Base-by-base conservation (phyloP, 2,113 vertebrate species). In the Phrynocephalus versicolor region DNA sequence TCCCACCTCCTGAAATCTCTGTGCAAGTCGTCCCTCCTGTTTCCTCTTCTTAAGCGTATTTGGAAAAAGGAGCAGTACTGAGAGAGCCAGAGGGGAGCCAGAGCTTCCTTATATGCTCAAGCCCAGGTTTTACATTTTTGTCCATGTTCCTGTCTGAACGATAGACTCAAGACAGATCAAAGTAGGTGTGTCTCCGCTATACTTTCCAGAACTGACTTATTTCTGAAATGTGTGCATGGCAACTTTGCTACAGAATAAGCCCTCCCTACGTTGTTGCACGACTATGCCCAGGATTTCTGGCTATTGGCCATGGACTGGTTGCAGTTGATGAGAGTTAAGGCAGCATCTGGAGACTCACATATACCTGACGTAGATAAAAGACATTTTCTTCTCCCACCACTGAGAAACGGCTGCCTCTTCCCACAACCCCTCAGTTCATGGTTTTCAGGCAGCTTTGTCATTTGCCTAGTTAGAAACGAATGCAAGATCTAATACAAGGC, bases 1-100 rank as follows among this genome's bases (percentile, higher is more conserved):
- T 81, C 69, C 57, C 70, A 80, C 70, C 77, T 85, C 70, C 71
- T 81, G 69, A 64, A 86, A 73, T 55, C 77, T 73, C 39, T 8
- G 33, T 35, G 35, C 57, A 72, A 80, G 58, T 72, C 58, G 39
- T 79, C 57, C 84, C 60, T 37, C 19, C 75, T 21, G 45, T 58
- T 62, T 33, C 33, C 14, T 78, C 33, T 67, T 69, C 62, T 77
- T 69, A 15, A 37, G 41, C 5, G 10, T 39, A 57, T 58, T 69
- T 70, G 62, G 25, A 70, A 12, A 51, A 37, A 51, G 9, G 45
- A 51, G 5, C n/a, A 27, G 18, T 30, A 23, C 67, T 19, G 45
- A 16, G 60, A 69, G 18, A 77, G 12, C n/a, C 5, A 69, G 74
- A 39, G 45, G 64, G 65, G 51, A 82, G 33, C 75, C 25, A 39